Percentiles rank a stretch among this genome's conserved stretches.
phyloP scores from a whole-genome alignment of 2,888 invertebrate species.

The Ochropleura leucogaster region DNA sequence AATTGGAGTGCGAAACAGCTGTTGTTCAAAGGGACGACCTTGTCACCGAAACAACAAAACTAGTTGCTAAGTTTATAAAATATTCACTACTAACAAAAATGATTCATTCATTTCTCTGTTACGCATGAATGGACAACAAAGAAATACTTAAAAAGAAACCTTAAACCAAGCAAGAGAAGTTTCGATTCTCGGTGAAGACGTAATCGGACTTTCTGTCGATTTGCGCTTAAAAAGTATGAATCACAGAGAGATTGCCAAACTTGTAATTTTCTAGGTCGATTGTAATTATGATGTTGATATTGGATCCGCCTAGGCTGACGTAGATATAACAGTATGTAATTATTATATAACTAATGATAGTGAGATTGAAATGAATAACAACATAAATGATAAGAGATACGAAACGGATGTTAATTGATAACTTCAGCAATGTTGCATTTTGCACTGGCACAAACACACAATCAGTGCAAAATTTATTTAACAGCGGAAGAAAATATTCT shows the following conservation, averaged over 20 bases:
- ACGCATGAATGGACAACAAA: constrained; percentile 66
- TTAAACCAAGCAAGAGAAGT: constrained; percentile 18
- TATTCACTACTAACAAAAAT: constrained; percentile 66
- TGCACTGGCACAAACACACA: constrained; percentile 13
- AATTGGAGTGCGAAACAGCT: constrained; percentile 32
- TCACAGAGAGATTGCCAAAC: constrained; percentile 72
- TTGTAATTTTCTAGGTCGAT: constrained; percentile 76
- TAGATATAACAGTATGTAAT: constrained; percentile 27
- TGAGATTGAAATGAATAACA: constrained; percentile 18
- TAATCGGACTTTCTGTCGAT: constrained; percentile 40
- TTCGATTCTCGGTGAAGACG: not conserved
- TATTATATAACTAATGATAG: constrained; percentile 43
- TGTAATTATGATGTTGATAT: constrained; percentile 62
- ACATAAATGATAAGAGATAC: constrained; percentile 28
- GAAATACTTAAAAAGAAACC: constrained; percentile 52
- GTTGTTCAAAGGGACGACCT: constrained; percentile 38
- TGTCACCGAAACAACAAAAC: constrained; percentile 35
- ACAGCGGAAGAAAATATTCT: constrained; percentile 4
- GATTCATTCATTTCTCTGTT: constrained; percentile 80
- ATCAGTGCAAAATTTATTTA: not conserved
- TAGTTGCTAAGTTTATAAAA: constrained; percentile 56
- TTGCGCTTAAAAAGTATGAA: constrained; percentile 66
- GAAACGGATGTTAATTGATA: constrained; percentile 49
- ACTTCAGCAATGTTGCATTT: constrained; percentile 16
- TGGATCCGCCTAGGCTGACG: constrained; percentile 61